Conservation (phyloP, 2,113 vertebrate species). For the Rostratula benghalensis region DNA sequence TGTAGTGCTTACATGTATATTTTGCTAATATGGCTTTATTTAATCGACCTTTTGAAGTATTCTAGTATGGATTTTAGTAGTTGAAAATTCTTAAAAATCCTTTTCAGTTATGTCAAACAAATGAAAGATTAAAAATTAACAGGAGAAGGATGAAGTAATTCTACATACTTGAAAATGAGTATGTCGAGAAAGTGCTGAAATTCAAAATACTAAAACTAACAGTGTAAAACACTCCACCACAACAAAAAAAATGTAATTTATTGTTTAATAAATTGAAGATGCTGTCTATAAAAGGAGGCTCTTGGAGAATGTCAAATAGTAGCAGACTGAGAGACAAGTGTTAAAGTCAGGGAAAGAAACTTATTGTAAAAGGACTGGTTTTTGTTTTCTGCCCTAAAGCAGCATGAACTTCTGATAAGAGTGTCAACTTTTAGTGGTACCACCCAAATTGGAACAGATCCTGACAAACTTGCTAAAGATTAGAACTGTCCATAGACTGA, state of each 20-base stretch:
- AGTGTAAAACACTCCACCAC: not conserved
- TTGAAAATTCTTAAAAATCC: not conserved
- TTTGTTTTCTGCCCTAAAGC: not conserved
- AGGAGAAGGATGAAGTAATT: not conserved
- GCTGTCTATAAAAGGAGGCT: not conserved
- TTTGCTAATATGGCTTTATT: not conserved
- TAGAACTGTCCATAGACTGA: constrained; percentile 20
- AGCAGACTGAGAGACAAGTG: not conserved
- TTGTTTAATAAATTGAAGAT: not conserved
- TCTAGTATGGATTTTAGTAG: not conserved
- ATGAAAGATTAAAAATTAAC: not conserved
- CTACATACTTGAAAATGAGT: not conserved
- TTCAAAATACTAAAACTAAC: not conserved
- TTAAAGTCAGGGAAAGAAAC: not conserved
- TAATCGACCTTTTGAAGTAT: not conserved
- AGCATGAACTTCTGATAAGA: constrained; percentile 17
- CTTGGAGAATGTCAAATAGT: not conserved
- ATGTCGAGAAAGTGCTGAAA: not conserved
- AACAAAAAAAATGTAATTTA: not conserved
- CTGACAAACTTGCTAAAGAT: constrained; percentile 26
- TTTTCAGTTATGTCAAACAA: not conserved
- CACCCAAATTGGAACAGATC: constrained; percentile 31
- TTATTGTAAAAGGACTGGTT: not conserved
- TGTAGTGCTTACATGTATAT: not conserved
- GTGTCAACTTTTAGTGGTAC: not conserved